These are phyloP conservation scores for Escarpia spicata DNA, from an alignment of 2,888 invertebrate genomes.

Conservation along the genomic window DNA sequence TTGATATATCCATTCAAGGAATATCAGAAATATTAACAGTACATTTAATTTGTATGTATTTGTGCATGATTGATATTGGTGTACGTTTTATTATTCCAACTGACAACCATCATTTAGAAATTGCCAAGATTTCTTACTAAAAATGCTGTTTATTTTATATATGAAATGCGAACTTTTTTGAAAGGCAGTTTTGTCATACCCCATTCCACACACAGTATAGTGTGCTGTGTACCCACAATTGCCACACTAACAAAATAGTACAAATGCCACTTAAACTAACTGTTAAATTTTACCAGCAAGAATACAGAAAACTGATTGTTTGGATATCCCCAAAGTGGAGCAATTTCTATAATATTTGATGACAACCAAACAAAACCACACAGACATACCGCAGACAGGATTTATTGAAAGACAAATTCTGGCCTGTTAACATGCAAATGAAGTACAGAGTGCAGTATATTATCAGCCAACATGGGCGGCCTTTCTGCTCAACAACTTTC, in stretches of 20 bases:
- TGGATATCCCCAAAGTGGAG: background rate
- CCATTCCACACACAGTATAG: too few relatives aligned
- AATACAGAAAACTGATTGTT: background rate
- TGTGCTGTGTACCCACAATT: too few relatives aligned
- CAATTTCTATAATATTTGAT: background rate
- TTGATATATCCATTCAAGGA: too few relatives aligned
- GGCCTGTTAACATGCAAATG: background rate
- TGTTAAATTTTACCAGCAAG: background rate
- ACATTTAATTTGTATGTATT: background rate
- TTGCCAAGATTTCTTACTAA: background rate
- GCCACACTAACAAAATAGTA: background rate
- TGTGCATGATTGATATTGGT: background rate
- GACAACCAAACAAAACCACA: background rate
- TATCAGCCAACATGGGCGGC: background rate
- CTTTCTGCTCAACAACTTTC: background rate
- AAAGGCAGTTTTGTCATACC: too few relatives aligned
- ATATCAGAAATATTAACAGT: background rate
- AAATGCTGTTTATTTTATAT: too few relatives aligned
- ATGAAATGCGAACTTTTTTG: too few relatives aligned
- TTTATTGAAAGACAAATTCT: background rate
- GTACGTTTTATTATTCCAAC: background rate
- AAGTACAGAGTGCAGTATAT: background rate
- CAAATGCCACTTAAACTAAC: background rate
- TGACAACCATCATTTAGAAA: background rate
- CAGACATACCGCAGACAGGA: background rate